Evolutionary conservation across 2,113 vertebrate genomes (phyloP).

Genomic region (Campylorhamphus procurvoides): DNA sequence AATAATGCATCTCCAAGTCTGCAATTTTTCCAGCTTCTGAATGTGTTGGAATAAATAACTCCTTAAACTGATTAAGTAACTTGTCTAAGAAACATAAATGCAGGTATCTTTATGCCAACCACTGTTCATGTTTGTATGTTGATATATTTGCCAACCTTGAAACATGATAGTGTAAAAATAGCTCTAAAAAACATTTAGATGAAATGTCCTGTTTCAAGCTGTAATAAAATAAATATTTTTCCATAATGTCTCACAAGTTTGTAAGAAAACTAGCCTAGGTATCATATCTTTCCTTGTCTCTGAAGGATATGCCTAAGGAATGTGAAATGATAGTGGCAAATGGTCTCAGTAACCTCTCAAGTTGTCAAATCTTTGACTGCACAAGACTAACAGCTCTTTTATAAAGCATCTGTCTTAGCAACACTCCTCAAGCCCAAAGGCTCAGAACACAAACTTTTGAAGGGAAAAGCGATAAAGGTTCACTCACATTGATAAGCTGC

Average conservation of each 20-base stretch:
- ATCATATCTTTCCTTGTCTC: conserved; percentile 1
- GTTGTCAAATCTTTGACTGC: conserved; percentile 68
- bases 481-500: conserved; percentile 36
- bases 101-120: background rate
- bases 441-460: conserved; percentile 53
- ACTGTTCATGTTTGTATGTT: background rate
- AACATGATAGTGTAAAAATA: background rate
- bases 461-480: conserved; percentile 51
- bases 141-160: background rate
- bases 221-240: conserved; percentile 35
- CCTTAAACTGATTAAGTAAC: conserved; percentile 10
- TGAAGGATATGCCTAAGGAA: conserved; percentile 43
- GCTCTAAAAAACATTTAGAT: background rate
- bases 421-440: conserved; percentile 42
- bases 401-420: conserved; percentile 55
- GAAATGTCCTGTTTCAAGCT: background rate
- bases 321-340: conserved; percentile 57
- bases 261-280: conserved; percentile 3
- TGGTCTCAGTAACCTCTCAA: conserved; percentile 54
- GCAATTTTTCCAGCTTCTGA: background rate
- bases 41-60: conserved; percentile 22
- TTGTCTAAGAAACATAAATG: background rate
- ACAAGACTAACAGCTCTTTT: conserved; percentile 66
- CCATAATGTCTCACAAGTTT: background rate
- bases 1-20: background rate